Evolutionary conservation across 2,113 vertebrate species (phyloP).

Genomic region (Actenoides lindsayi): DNA sequence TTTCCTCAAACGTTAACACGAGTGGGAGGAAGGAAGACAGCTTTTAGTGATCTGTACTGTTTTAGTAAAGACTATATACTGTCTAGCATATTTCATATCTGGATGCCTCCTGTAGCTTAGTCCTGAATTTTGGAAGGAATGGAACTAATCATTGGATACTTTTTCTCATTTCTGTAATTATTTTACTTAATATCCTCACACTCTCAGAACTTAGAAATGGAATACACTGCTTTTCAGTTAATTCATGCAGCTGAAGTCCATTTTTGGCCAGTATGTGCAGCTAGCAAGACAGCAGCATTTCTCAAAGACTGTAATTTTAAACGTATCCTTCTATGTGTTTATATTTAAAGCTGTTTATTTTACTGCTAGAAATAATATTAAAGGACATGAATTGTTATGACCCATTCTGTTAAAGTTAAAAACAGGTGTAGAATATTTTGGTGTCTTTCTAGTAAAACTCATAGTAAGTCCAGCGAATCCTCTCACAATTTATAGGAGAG

Average conservation of each 20-base stretch:
- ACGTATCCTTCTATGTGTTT: neutral
- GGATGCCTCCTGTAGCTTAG: neutral
- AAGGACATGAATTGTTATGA: neutral
- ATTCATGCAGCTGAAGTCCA: neutral
- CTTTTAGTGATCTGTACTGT: neutral
- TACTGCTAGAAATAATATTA: neutral
- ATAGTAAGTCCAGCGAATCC: neutral
- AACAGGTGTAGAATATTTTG: neutral
- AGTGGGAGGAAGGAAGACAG: neutral
- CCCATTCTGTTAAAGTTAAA: neutral
- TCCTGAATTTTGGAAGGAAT: neutral
- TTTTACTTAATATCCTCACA: neutral
- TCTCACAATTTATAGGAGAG: neutral
- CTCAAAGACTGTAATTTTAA: neutral
- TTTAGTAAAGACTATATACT: neutral
- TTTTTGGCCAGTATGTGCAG: neutral
- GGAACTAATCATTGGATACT: neutral
- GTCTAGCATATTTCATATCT: neutral
- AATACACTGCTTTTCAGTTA: neutral
- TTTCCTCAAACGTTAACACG: neutral
- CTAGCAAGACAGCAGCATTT: neutral
- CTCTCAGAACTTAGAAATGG: neutral
- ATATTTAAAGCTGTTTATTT: neutral
- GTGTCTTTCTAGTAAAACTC: neutral
- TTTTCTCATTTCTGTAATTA: neutral